Evolutionary conservation across 1,140 invertebrate genomes (phyloP), one percentile per base, ranked within the genome.

Genomic region (Zaprionus ornatus): DNA sequence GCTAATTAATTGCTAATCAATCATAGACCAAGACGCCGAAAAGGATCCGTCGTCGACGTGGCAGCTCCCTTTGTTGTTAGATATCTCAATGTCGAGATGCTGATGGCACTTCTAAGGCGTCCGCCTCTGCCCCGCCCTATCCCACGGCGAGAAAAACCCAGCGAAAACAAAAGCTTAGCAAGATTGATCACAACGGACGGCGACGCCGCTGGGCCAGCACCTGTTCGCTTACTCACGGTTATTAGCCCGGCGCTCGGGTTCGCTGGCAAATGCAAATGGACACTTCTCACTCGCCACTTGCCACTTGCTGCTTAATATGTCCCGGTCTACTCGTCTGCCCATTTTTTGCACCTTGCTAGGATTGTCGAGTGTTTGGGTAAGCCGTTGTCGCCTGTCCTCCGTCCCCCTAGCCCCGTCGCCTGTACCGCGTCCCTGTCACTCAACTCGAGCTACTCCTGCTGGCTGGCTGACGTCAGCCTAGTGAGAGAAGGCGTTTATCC

Each of bases 1-100:
- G 86, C 86, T 90, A 90, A 90, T 90, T 90, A 90, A 90, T 90
- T 90, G 86, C 86, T 90, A 90, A 90, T 90, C 86, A 90, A 90
- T 90, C 86, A 90, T 91, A 82, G 87, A 78, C 62, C 73, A 60
- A 77, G 69, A 74, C 70, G 52, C 71, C 74, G 64, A 81, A 78
- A 86, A 86, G 75, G 74, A 82, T 76, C 42, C 40, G 55, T 48
- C 32, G 40, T 57, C 45, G 57, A 25, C 56, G 67, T 42, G 60
- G 50, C 74, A 56, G 50, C n/a, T 63, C 17, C 48, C 62, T 62
- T 74, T 74, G 68, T 71, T 80, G 79, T 74, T 90, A 69, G 71
- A 84, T 85, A 74, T 82, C 82, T 82, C 79, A 82, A 87, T 86
- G 68, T 81, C 72, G 32, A n/a, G 60, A 19, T 42, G 37, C 40